Base-by-base conservation (phyloP, 2,797 vertebrate species). In the Anguilla marmorata region DNA sequence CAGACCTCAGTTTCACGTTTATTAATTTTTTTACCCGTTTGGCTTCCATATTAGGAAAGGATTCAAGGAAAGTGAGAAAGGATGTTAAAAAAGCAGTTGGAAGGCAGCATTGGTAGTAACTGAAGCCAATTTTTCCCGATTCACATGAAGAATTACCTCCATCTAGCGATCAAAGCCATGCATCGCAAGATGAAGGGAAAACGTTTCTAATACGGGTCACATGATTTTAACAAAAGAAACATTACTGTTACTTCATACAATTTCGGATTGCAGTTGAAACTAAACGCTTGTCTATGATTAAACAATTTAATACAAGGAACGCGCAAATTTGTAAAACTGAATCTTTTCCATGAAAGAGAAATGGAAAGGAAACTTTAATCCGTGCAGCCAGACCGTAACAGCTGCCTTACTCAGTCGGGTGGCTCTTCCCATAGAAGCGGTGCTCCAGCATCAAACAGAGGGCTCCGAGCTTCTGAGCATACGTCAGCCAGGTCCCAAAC, bases 391-490 rank as follows among this genome's bases (percentile, higher is more conserved):
- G 79, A 16, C 12, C 3, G 3, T 21, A 56, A 6, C 52, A 27
- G 8, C n/a, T 37, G 74, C 91, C 89, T 1, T 92, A 95, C 92
- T 3, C 33, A 2, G 95, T 94, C 0, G 95, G 94, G 24, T 90
- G 92, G 90, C 95, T 97, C 90, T 94, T 93, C 85, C 96, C 95
- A 33, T 96, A 96, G 91, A 96, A 96, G 41, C 96, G 94, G 90
- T 95, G 95, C 30, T 95, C 95, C 91, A 94, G 87, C 88, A 95
- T 90, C 12, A 97, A 88, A 87, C 95, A 94, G 6, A 96, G 86
- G 0, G 93, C 95, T 27, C 94, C 93, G 0, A 95, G 76, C 85
- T 95, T 94, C 90, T 94, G 79, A 0, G 95, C 90, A 0, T 95
- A 94, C 2, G 88, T 94, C 45, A 96, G 92, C 95, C 94, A 96